Conservation (phyloP, 2,797 vertebrate genomes). For the Macrochelys suwanniensis region DNA sequence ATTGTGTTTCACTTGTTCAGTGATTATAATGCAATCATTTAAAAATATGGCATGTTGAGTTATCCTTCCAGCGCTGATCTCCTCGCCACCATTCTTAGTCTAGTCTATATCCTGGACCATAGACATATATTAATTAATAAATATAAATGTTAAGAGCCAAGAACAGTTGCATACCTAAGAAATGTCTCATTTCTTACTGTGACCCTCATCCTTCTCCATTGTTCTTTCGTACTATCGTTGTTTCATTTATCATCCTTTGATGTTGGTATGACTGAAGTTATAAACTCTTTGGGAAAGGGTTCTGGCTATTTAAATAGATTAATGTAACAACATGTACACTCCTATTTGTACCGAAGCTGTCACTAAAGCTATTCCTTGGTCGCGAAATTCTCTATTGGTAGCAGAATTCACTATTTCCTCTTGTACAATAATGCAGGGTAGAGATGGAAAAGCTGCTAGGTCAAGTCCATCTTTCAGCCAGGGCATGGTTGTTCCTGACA, state of each 20-base stretch:
- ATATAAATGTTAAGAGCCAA: not conserved
- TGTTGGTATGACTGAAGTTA: not conserved
- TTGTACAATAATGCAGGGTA: not conserved
- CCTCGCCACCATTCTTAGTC: not conserved
- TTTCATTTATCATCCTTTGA: not conserved
- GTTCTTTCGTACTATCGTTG: not conserved
- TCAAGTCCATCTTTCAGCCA: not conserved
- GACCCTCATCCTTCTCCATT: not conserved
- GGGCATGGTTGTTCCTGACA: not conserved
- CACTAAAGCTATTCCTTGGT: not conserved
- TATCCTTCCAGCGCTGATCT: not conserved
- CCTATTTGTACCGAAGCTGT: accelerated
- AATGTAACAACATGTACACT: not conserved
- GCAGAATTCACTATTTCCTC: not conserved
- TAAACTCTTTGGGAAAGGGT: not conserved
- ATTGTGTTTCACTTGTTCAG: not conserved
- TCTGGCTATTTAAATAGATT: not conserved
- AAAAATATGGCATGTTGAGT: not conserved
- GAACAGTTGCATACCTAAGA: accelerated
- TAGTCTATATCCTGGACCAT: not conserved
- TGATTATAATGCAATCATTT: not conserved
- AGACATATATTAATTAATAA: not conserved
- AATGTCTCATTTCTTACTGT: not conserved
- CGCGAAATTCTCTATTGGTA: not conserved
- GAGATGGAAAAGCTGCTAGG: not conserved